phyloP scores from a whole-genome alignment of 2,888 invertebrate genomes.

The Mycalesis mineus region DNA sequence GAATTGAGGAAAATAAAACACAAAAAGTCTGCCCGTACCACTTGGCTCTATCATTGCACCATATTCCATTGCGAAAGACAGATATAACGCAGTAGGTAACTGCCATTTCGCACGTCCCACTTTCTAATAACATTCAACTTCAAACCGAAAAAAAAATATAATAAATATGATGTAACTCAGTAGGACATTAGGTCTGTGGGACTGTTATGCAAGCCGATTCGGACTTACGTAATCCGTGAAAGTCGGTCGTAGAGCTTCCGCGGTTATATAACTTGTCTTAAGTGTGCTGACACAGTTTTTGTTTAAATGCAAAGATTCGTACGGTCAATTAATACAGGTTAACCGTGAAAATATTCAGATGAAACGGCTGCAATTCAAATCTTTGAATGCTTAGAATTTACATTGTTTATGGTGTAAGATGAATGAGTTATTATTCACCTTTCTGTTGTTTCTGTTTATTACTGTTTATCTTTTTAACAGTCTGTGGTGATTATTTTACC shows the following conservation, averaged over 20 bases:
- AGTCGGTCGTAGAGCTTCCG: constrained; percentile 72
- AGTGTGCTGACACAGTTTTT: constrained; percentile 50
- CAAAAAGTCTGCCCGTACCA: neutral
- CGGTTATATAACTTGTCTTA: constrained; percentile 57
- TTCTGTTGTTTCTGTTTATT: neutral
- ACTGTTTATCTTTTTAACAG: neutral
- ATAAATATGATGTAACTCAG: constrained; percentile 60
- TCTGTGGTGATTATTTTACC: too few species aligned
- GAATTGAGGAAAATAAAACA: constrained; percentile 5
- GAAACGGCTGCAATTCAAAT: neutral
- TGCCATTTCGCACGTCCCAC: constrained; percentile 69
- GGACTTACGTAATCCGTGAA: constrained; percentile 64
- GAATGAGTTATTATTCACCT: neutral
- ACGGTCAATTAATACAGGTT: constrained; percentile 17
- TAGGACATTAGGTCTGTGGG: constrained; percentile 73
- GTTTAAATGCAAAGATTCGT: constrained; percentile 21
- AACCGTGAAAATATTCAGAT: constrained; percentile 13
- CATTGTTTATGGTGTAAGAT: neutral
- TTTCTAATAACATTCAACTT: constrained; percentile 70
- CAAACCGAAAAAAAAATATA: constrained; percentile 49
- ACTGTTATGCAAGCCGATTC: constrained; percentile 54
- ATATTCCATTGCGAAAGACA: constrained; percentile 26
- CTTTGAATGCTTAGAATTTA: neutral
- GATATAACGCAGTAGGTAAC: constrained; percentile 20
- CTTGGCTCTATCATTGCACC: constrained; percentile 2